phyloP scores from a whole-genome alignment of 2,113 vertebrate genomes.

The Oncorhynchus gorbuscha region DNA sequence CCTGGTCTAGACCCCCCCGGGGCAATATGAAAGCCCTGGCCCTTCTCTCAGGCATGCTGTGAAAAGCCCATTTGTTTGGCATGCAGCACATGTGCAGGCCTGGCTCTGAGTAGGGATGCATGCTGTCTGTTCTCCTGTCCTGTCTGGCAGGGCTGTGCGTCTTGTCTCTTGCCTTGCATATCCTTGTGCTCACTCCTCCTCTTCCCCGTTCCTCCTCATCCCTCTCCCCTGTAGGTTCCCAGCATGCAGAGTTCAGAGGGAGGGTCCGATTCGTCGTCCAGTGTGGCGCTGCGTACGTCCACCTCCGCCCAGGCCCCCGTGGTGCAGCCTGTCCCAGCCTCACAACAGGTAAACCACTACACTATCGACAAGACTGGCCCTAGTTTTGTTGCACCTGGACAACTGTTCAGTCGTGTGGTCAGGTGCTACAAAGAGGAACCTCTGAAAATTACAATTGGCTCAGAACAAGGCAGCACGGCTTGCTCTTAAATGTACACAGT shows the following conservation, averaged over 20 bases:
- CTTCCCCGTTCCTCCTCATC: neutral
- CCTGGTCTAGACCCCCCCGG: neutral
- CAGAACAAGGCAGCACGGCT: too few species aligned
- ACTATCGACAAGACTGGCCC: neutral
- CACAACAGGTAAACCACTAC: slow-evolving; percentile 85
- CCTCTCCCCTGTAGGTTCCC: slow-evolving; percentile 52
- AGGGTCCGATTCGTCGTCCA: slow-evolving; percentile 82
- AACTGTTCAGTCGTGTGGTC: too few species aligned
- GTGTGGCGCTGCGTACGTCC: slow-evolving; percentile 82
- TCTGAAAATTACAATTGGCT: too few species aligned
- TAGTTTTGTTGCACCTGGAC: too few species aligned
- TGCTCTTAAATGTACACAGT: too few species aligned
- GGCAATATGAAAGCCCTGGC: slow-evolving; percentile 29
- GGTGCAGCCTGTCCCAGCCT: slow-evolving; percentile 89
- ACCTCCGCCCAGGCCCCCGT: slow-evolving; percentile 85
- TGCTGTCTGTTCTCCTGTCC: slow-evolving; percentile 5
- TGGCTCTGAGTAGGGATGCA: neutral
- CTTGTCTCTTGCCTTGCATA: neutral
- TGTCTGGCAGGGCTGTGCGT: slow-evolving; percentile 8
- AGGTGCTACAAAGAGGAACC: too few species aligned
- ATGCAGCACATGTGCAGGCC: slow-evolving; percentile 16
- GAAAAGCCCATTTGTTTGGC: slow-evolving; percentile 31
- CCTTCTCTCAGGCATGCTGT: slow-evolving; percentile 15
- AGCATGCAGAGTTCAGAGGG: slow-evolving; percentile 95
- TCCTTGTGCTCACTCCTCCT: neutral